Conservation (phyloP, 2,888 invertebrate genomes). For the Idaea straminata region DNA sequence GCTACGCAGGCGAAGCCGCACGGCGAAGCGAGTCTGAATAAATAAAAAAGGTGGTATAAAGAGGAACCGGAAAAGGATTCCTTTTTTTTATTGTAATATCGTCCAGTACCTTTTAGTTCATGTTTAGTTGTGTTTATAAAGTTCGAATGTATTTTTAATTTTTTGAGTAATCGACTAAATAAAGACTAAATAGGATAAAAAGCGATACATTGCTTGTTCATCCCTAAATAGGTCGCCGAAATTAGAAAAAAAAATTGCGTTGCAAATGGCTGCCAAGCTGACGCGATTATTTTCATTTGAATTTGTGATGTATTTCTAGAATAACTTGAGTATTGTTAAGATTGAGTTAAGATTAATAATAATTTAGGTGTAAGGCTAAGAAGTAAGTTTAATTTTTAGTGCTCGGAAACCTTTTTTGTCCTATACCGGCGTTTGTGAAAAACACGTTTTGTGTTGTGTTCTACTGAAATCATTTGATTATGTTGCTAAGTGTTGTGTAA, state of each 20-base stretch:
- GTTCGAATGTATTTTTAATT: constrained; percentile 30
- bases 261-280: constrained; percentile 5
- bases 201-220: background rate
- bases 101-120: too few relatives aligned
- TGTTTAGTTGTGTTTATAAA: too few relatives aligned
- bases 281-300: background rate
- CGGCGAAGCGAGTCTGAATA: too few relatives aligned
- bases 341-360: background rate
- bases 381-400: constrained; percentile 18
- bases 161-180: constrained; percentile 1
- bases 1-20: too few relatives aligned
- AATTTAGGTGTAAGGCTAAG: constrained; percentile 12
- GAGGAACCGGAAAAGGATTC: constrained; percentile 56
- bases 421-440: constrained; percentile 41
- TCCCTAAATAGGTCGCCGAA: background rate
- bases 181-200: background rate
- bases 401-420: background rate
- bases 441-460: constrained; percentile 22
- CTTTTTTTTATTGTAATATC: constrained; percentile 21
- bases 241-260: background rate
- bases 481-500: constrained; percentile 11
- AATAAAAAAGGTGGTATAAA: background rate
- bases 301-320: background rate
- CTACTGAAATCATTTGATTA: constrained; percentile 10
- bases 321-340: background rate